Evolutionary conservation across 2,888 invertebrate species (phyloP), one percentile per base, ranked within the genome.

Genomic region (Alloscopus bannaensis): DNA sequence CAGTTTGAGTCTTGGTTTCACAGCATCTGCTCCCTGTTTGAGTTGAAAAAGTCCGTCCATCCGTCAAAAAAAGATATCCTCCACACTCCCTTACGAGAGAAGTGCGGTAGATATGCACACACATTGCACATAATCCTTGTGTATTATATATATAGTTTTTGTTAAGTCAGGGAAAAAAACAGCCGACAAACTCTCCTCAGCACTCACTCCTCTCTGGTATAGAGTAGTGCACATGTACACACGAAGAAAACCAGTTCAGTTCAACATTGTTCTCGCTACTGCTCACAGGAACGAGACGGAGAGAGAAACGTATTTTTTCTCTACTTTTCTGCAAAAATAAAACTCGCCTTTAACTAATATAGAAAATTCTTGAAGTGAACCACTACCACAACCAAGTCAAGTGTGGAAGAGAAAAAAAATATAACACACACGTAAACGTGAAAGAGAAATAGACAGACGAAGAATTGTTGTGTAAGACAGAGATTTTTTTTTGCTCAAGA

Each of bases 31-130:
- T 76, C 57, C 55, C 13, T 26, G 20, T 6, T 26, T 42, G 36
- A 60, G 26, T 36, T 45, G 47, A 59, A n/a, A 55, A 52, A 29
- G 40, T 64, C 57, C 66, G 57, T 62, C 69, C 66, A 77, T 77
- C 76, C 69, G 76, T 77, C 76, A 77, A 69, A 69, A 73, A 65
- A 72, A 57, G n/a, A n/a, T n/a, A n/a, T n/a, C n/a, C n/a, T n/a
- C n/a, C n/a, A n/a, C n/a, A n/a, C n/a, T n/a, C n/a, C n/a, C n/a
- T n/a, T n/a, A n/a, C n/a, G n/a, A n/a, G n/a, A n/a, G n/a, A n/a
- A n/a, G n/a, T n/a, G n/a, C n/a, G n/a, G n/a, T n/a, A n/a, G n/a
- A n/a, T n/a, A n/a, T n/a, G n/a, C n/a, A n/a, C n/a, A n/a, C n/a
- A n/a, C n/a, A n/a, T n/a, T n/a, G n/a, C n/a, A n/a, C n/a, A n/a